Evolutionary conservation across 2,113 vertebrate species (phyloP).

Genomic region (Protobothrops flavoviridis): DNA sequence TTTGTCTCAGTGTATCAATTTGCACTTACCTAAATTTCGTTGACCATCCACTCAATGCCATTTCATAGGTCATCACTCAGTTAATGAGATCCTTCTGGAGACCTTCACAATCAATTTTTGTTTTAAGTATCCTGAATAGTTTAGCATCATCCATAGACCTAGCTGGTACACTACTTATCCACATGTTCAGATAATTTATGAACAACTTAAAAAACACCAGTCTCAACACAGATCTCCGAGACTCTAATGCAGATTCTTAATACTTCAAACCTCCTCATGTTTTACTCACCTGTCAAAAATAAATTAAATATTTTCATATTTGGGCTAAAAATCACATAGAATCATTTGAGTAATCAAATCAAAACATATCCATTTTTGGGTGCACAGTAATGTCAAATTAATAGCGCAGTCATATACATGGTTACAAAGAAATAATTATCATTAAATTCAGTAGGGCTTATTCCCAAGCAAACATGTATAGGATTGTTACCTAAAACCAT

Average conservation of each 20-base stretch:
- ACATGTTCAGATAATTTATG: not conserved
- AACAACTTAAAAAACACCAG: not conserved
- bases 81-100: not conserved
- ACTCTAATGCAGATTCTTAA: not conserved
- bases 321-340: not conserved
- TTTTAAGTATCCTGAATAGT: not conserved
- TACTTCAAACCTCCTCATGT: not conserved
- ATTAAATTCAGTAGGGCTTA: not conserved
- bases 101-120: not conserved
- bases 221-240: not conserved
- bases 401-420: not conserved
- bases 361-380: constrained; percentile 47
- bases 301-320: constrained; percentile 26
- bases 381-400: constrained; percentile 62
- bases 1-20: not conserved
- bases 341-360: constrained; percentile 10
- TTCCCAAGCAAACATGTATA: not conserved
- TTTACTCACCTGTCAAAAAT: constrained; percentile 34
- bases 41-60: not conserved
- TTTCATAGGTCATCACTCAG: not conserved
- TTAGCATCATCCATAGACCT: not conserved
- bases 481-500: constrained; percentile 17
- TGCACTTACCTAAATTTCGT: not conserved
- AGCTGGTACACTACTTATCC: not conserved
- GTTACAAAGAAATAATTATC: not conserved